phyloP scores from a whole-genome alignment of 2,113 vertebrate species.

The Dunckerocampus dactyliophorus region DNA sequence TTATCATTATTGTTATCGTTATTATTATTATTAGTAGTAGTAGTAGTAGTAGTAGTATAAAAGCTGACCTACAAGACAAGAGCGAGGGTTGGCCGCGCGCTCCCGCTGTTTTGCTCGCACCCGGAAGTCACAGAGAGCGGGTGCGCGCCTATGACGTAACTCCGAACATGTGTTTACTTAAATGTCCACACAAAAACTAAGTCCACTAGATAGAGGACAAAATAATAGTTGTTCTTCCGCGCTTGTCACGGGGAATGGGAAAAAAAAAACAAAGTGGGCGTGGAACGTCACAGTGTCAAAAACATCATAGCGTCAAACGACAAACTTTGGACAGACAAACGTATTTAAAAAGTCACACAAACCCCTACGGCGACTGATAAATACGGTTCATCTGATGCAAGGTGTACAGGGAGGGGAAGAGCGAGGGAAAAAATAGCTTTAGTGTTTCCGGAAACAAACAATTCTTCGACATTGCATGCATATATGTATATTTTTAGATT shows the following conservation, averaged over 20 bases:
- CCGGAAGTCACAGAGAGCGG: not conserved
- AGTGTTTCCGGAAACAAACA: constrained; percentile 58
- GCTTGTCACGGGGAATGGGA: no score
- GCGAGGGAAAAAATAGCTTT: constrained; percentile 10
- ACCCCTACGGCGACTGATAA: not conserved
- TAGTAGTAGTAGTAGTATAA: not conserved
- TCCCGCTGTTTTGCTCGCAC: not conserved
- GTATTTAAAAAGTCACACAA: not conserved
- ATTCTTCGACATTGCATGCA: constrained; percentile 74
- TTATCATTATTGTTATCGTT: no score
- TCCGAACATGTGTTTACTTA: not conserved
- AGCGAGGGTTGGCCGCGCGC: not conserved
- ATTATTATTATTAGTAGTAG: no score
- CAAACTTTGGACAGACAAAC: no score
- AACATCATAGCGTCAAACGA: not conserved
- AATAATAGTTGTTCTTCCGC: not conserved
- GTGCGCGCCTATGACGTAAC: not conserved
- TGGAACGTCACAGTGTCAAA: not conserved
- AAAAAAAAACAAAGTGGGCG: not conserved
- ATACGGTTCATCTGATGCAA: not conserved
- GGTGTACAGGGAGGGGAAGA: not conserved
- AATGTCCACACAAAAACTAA: no score
- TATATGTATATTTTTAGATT: constrained; percentile 78
- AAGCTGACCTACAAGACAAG: not conserved
- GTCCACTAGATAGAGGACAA: not conserved